phyloP scores from a whole-genome alignment of 2,797 vertebrate genomes.

The Moxostoma hubbsi region DNA sequence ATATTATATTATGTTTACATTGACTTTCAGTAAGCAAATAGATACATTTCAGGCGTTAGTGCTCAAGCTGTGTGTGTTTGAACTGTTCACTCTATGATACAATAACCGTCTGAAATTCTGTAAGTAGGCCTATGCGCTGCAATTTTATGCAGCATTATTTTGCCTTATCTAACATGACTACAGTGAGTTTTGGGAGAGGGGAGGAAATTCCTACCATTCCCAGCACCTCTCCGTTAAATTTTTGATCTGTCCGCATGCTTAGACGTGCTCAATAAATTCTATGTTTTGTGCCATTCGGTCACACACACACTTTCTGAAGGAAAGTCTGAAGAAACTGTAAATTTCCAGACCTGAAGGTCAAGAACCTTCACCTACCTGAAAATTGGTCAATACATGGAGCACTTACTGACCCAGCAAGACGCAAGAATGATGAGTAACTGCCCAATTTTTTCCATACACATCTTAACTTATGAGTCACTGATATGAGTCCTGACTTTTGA shows the following conservation, averaged over 20 bases:
- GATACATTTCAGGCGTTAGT: not conserved
- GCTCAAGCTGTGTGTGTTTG: not conserved
- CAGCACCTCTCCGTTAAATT: not conserved
- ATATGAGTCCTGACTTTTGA: not conserved
- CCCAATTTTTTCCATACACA: slow-evolving; percentile 11
- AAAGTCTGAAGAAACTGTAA: not conserved
- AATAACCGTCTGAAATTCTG: not conserved
- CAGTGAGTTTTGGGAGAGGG: not conserved
- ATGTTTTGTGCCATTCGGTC: not conserved
- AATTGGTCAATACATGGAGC: not conserved
- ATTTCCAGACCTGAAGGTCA: not conserved
- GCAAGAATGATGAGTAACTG: not conserved
- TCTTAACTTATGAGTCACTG: not conserved
- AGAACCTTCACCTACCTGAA: not conserved
- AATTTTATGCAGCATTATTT: not conserved
- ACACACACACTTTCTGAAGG: not conserved
- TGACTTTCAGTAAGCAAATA: not conserved
- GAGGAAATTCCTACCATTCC: slow-evolving; percentile 30
- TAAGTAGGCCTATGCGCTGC: not conserved
- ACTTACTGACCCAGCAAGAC: not conserved
- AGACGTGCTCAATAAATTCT: not conserved
- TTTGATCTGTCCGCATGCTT: slow-evolving; percentile 14
- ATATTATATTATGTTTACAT: not conserved
- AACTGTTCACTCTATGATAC: not conserved
- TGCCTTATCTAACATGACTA: not conserved